phyloP scores from a whole-genome alignment of 92 coral and sea anemone genomes.

The Pocillopora meandrina region DNA sequence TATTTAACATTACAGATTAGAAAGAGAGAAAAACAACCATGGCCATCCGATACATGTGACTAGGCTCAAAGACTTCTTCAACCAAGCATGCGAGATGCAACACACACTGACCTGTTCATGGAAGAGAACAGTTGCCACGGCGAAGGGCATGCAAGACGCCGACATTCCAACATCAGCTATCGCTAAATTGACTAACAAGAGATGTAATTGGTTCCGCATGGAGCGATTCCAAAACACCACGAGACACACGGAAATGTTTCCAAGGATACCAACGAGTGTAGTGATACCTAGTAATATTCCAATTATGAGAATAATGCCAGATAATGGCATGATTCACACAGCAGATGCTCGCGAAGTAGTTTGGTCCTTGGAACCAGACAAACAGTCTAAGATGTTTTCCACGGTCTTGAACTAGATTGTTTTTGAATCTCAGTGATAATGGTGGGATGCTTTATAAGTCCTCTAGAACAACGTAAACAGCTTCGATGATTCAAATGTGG shows the following conservation, averaged over 20 bases:
- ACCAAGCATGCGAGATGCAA: no score
- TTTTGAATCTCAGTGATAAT: no score
- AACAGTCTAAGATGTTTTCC: not conserved
- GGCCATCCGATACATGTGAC: no score
- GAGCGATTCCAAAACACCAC: conserved; percentile 95
- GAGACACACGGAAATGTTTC: conserved; percentile 86
- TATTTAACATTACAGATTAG: no score
- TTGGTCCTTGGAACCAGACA: not conserved
- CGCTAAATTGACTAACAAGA: conserved; percentile 85
- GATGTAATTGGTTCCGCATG: conserved; percentile 78
- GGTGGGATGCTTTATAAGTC: no score
- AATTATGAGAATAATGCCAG: conserved; percentile 66
- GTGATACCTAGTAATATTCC: conserved; percentile 90
- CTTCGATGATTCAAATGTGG: no score
- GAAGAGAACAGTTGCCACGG: conserved; percentile 88
- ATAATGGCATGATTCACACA: conserved; percentile 44
- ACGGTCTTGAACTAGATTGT: no score
- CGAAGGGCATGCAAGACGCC: conserved; percentile 97
- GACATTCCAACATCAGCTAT: conserved; percentile 97
- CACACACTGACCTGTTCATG: conserved; percentile 58
- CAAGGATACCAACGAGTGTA: conserved; percentile 86
- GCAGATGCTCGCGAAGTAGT: not conserved
- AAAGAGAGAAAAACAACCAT: no score
- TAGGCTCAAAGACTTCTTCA: no score
- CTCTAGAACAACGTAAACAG: no score